Evolutionary conservation across 1,140 invertebrate genomes (phyloP).

Genomic region (Micrasema longulum): DNA sequence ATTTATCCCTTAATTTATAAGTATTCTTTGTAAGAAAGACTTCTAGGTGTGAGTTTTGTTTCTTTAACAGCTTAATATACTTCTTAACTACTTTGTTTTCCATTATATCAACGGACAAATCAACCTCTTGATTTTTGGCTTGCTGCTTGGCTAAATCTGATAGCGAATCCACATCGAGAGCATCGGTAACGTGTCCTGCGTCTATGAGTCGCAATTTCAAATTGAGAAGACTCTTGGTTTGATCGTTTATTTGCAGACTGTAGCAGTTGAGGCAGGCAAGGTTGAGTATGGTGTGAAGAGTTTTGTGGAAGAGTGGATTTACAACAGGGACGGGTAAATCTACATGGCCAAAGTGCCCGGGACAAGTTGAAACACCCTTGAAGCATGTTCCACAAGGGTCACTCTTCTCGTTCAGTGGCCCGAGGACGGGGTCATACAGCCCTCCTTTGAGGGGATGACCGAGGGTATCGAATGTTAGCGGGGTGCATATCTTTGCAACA

Average conservation of each 20-base stretch:
- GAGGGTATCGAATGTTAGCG: slow-evolving; percentile 86
- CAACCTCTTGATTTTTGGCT: slow-evolving; percentile 50
- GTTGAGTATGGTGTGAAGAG: slow-evolving; percentile 76
- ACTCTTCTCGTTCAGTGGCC: slow-evolving; percentile 71
- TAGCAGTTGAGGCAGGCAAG: slow-evolving; percentile 79
- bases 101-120: slow-evolving; percentile 42
- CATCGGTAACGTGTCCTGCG: slow-evolving; percentile 78
- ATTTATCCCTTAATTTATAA: slow-evolving; percentile 71
- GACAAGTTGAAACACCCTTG: slow-evolving; percentile 77
- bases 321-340: slow-evolving; percentile 90
- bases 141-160: slow-evolving; percentile 59
- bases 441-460: slow-evolving; percentile 87
- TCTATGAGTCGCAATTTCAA: slow-evolving; percentile 83
- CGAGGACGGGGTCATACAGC: slow-evolving; percentile 86
- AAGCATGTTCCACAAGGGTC: slow-evolving; percentile 88
- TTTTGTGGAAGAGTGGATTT: slow-evolving; percentile 91
- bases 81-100: slow-evolving; percentile 60
- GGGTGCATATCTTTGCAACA: slow-evolving; percentile 86
- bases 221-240: slow-evolving; percentile 74
- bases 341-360: slow-evolving; percentile 96
- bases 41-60: slow-evolving; percentile 60
- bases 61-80: slow-evolving; percentile 61
- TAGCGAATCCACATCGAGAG: slow-evolving; percentile 74
- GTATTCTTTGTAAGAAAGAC: slow-evolving; percentile 70
- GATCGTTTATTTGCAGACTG: slow-evolving; percentile 77